Conservation (phyloP, 2,888 invertebrate species). For the Drosophila tanythrix region DNA sequence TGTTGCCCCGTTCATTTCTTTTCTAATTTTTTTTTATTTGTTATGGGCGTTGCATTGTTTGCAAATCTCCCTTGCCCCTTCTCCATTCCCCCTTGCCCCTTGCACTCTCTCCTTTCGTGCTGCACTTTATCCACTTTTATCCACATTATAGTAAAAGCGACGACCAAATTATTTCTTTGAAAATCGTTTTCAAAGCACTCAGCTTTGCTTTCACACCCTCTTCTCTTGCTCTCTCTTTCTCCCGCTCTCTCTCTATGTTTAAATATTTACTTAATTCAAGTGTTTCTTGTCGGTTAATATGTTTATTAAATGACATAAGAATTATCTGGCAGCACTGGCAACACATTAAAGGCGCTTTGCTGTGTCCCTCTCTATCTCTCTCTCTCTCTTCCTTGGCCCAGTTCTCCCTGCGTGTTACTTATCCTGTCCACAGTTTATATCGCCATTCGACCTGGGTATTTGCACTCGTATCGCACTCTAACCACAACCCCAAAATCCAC, state of each 20-base stretch:
- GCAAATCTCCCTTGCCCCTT: not conserved
- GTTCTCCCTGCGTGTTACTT: not conserved
- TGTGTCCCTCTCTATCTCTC: not conserved
- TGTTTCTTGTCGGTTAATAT: conserved; percentile 23
- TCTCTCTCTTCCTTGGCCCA: not conserved
- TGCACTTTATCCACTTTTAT: not conserved
- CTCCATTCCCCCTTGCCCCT: not conserved
- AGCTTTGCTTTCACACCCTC: not conserved
- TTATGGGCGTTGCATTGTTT: conserved; percentile 47
- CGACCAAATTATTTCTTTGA: conserved; percentile 17
- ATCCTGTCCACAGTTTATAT: conserved; percentile 21
- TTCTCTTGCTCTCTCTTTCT: not conserved
- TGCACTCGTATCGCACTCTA: not conserved
- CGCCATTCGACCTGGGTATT: conserved; percentile 12
- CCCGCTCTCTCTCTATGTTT: not conserved
- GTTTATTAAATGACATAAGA: conserved; percentile 47
- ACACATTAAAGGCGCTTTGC: conserved; percentile 20
- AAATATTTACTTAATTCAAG: conserved; percentile 56
- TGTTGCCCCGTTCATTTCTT: not conserved
- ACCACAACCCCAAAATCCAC: not conserved
- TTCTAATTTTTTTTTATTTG: conserved; percentile 22
- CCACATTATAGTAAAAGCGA: conserved; percentile 1
- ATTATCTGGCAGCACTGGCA: conserved; percentile 26
- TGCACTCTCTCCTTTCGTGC: not conserved
- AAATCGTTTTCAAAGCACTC: conserved; percentile 16